Evolutionary conservation across 2,797 vertebrate genomes (phyloP).

Genomic region (Tarsius wallacei): DNA sequence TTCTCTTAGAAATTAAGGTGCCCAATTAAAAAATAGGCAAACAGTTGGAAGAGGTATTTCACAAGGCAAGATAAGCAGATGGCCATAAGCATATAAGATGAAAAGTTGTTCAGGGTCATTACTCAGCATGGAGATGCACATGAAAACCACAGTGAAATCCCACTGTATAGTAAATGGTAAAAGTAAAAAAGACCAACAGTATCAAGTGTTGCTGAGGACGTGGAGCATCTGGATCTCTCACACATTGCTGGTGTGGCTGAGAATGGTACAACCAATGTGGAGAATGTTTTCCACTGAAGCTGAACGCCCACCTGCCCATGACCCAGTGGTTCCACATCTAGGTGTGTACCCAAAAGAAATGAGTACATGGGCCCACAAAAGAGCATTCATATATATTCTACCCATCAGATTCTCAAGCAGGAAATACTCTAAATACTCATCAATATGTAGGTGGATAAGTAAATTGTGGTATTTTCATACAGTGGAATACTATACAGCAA

Average conservation of each 20-base stretch:
- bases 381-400: background rate
- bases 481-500: background rate
- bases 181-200: background rate
- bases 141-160: background rate
- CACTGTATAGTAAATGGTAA: background rate
- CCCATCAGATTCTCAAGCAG: background rate
- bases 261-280: background rate
- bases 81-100: background rate
- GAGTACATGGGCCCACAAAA: background rate
- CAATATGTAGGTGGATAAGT: background rate
- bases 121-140: background rate
- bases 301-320: background rate
- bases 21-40: background rate
- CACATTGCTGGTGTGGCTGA: background rate
- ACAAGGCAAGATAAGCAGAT: background rate
- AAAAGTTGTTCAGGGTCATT: background rate
- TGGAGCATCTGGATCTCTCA: background rate
- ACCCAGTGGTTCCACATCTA: background rate
- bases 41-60: background rate
- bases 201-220: background rate
- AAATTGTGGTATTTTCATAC: background rate
- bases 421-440: background rate
- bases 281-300: background rate
- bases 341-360: background rate
- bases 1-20: slow-evolving; percentile 34